Evolutionary conservation across 2,888 invertebrate genomes (phyloP).

Genomic region (Drosophila testacea): DNA sequence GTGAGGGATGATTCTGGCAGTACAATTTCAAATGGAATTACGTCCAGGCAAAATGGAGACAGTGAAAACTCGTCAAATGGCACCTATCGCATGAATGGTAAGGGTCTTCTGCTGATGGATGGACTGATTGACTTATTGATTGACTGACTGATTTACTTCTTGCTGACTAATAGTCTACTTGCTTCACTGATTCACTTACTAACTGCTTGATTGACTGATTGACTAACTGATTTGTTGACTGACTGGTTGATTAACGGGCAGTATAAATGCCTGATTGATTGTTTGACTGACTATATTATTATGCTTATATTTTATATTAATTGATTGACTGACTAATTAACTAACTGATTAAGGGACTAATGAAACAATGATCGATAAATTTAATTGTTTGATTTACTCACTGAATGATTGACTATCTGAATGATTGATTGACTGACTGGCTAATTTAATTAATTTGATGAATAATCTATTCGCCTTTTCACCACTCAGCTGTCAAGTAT

Average conservation of each 20-base stretch:
- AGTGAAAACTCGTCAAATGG: constrained; percentile 58
- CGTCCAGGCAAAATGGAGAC: constrained; percentile 46
- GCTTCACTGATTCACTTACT: no score
- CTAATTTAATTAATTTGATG: no score
- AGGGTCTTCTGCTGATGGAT: neutral
- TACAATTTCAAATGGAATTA: constrained; percentile 37
- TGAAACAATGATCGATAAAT: no score
- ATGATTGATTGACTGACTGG: no score
- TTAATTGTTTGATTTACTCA: neutral
- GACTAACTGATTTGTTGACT: neutral
- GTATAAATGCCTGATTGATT: neutral
- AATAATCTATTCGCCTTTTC: neutral
- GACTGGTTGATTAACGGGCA: neutral
- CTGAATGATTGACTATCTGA: no score
- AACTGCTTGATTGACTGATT: neutral
- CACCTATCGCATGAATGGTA: constrained; percentile 34
- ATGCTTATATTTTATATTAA: neutral
- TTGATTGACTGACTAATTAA: neutral
- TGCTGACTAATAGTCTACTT: neutral
- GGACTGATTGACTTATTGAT: neutral
- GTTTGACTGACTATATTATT: neutral
- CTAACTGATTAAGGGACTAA: neutral
- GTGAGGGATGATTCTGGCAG: constrained; percentile 84
- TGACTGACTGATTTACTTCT: neutral
- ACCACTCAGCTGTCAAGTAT: constrained; percentile 25